Base-by-base conservation (phyloP, 2,113 vertebrate species). In the Bombycilla garrulus region DNA sequence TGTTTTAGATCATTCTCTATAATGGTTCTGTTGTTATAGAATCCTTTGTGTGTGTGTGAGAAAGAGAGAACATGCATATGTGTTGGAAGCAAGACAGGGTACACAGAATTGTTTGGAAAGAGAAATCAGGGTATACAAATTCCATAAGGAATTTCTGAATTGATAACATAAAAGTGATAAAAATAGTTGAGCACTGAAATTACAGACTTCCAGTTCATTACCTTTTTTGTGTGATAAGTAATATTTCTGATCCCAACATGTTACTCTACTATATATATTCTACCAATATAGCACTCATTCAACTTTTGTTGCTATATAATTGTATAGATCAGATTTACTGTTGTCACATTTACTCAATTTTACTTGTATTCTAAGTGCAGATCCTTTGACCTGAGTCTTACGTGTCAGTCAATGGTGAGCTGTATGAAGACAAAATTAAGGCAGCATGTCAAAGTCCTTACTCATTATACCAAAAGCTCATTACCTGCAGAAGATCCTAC, bases 1-100 rank as follows among this genome's bases (percentile, higher is more conserved):
- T 95, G 96, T 94, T 97, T 97, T 97, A 96, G 95, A 97, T 97
- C 92, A 96, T 93, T 94, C 91, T 94, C 79, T 94, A 97, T 97
- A 97, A 96, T 96, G 86, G 96, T 93, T 78, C 86, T 91, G 94
- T 95, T 96, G 94, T 97, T 96, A 94, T 0, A 95, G 90, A 96
- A 95, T 95, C 80, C 80, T 97, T 86, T 95, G 62, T 93, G 88
- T 92, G 86, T 72, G 84, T 82, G 91, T 36, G 96, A 89, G 93
- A 94, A 83, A 85, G 67, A 86, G 81, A 95, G 89, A 95, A 73
- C 70, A 90, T 76, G 89, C 89, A 64, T 93, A 91, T 95, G 92
- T 92, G 83, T 81, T 94, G 95, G 91, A 96, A 93, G 73, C 22
- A 4, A 93, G 76, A 93, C 86, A 96, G 92, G 69, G 91, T 95